Base-by-base conservation (phyloP, 1,140 invertebrate species). In the Melitaea cinxia region DNA sequence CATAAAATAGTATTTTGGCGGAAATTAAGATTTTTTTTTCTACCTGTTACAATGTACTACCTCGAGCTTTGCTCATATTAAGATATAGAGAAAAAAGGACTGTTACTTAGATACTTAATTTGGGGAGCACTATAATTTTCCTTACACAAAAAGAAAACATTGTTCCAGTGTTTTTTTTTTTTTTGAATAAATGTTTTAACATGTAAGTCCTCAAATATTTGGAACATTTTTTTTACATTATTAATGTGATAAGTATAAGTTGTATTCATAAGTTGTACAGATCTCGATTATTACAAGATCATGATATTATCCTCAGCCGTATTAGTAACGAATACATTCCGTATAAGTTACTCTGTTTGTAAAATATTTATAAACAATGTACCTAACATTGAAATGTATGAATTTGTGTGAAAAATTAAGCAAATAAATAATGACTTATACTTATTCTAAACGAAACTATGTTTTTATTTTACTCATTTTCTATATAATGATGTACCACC, bases 51-150 rank as follows among this genome's bases (percentile, higher is more conserved):
- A 33, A 47, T 37, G 14, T 33, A 53, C 57, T 66, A 66, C 64
- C 57, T 66, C 64, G 35, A 65, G 57, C 62, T 26, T 54, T 65
- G 55, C 63, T 65, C 37, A 65, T 5, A 23, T 45, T 53, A 53
- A 17, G 30, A 37, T 19, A 28, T 33, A 12, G 15, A 37, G 30
- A 21, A 30, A 30, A 15, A 35, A 17, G 35, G 14, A 39, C 10
- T 33, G 17, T 30, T 12, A 57, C 2, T 45, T 28, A 45, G 55
- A 57, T 57, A 57, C 39, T 57, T 39, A 57, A 30, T 57, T 57
- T 57, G 37, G 15, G 37, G 55, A 45, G 24, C 23, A 47, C 12
- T 47, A n/a, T 19, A 9, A 35, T 12, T 2, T 9, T 33, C 28
- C 12, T 14, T 30, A 7, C 21, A 10, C 6, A 1, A 26, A 4